Base-by-base conservation (phyloP, 2,888 invertebrate species). In the Lacanobia wlatinum region DNA sequence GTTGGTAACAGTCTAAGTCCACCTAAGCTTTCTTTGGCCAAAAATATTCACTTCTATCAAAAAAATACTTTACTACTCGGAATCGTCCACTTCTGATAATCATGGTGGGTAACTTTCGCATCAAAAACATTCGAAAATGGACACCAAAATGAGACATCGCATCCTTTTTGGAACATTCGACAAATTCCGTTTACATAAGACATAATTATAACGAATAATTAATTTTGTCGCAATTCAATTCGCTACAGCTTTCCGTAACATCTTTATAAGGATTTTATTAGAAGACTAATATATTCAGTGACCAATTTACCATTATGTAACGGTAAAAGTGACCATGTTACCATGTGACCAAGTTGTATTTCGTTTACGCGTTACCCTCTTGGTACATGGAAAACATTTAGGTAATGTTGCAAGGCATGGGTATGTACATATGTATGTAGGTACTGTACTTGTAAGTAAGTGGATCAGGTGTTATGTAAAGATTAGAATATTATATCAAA, bases 401-500 rank as follows among this genome's bases (percentile, higher is more conserved):
- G 66, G 67, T 60, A 64, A 73, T 79, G 82, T 68, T 71, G 83
- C 56, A 79, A 79, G 68, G 18, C 70, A 68, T 63, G 69, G 9
- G 55, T 63, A 55, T 74, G 80, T 76, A 73, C 14, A 14, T 59
- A 53, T 74, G 79, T 77, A 73, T 43, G 23, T 23, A 53, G 80
- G 82, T 78, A 74, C 74, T 73, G 78, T 87, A 86, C 84, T 85
- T 84, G 84, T 58, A 56, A 46, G 76, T 81, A 87, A 88, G 84
- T 89, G 82, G 90, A 87, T 84, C 86, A 68, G 64, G 58, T 66
- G 71, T 89, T 89, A 89, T 85, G 82, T 88, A 89, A 89, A 73
- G 38, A 72, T 79, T 71, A 83, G 78, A 85, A 85, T 87, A 84
- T 85, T 80, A 87, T 83, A 76, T 74, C 56, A 70, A 75, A 70